Evolutionary conservation across 2,888 invertebrate genomes (phyloP).

Genomic region (Platycheirus rosarum): DNA sequence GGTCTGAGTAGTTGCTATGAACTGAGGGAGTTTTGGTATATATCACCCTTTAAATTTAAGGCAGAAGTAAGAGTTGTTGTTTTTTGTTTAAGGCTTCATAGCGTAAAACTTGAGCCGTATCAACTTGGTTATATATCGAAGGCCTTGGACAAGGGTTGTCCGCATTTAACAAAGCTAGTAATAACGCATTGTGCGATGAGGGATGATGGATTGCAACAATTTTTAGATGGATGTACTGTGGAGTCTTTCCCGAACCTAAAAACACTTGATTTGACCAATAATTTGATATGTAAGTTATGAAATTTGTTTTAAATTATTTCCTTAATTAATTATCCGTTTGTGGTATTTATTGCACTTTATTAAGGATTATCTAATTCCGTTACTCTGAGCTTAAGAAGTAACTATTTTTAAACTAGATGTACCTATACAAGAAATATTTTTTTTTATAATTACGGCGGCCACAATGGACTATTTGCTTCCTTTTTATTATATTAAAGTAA

Average conservation of each 20-base stretch:
- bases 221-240: conserved; percentile 78
- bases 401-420: too few species aligned
- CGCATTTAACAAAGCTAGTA: conserved; percentile 78
- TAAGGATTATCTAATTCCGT: too few species aligned
- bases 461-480: too few species aligned
- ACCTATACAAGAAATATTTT: too few species aligned
- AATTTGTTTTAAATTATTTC: too few species aligned
- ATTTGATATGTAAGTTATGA: conserved; percentile 79
- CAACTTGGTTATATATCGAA: conserved; percentile 79
- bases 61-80: not conserved
- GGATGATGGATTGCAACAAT: conserved; percentile 80
- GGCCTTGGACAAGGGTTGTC: conserved; percentile 81
- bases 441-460: too few species aligned
- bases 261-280: conserved; percentile 80
- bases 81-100: conserved; percentile 81
- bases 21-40: conserved; percentile 80
- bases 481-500: too few species aligned
- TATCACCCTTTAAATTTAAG: too few species aligned
- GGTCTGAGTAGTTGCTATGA: conserved; percentile 81
- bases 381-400: too few species aligned
- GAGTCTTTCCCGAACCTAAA: conserved; percentile 80
- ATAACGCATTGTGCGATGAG: conserved; percentile 80
- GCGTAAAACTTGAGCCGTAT: conserved; percentile 80
- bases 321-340: too few species aligned
- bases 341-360: too few species aligned